These are phyloP conservation scores for Tenthredo amoena DNA, from an alignment of 2,888 invertebrate genomes.

Conservation along the genomic window DNA sequence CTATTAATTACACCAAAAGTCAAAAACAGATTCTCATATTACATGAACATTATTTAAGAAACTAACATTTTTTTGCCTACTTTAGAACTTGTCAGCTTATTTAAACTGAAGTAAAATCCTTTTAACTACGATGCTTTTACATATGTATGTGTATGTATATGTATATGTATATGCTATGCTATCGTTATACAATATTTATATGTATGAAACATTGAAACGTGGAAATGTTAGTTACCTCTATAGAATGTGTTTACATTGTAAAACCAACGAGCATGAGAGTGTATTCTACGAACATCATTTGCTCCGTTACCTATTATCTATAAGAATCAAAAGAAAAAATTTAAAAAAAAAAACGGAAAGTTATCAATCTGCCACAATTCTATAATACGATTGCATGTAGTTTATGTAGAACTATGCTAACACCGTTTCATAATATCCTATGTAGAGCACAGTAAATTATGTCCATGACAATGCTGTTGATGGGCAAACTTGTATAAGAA, in stretches of 20 bases:
- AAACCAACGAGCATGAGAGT: slow-evolving; percentile 44
- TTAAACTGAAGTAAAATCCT: slow-evolving; percentile 54
- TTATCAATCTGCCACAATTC: slow-evolving; percentile 40
- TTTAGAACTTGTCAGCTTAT: slow-evolving; percentile 34
- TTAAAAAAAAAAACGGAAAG: slow-evolving; percentile 54
- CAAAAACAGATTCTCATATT: slow-evolving; percentile 32
- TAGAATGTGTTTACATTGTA: slow-evolving; percentile 50
- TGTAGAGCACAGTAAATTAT: slow-evolving; percentile 32
- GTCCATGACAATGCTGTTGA: slow-evolving; percentile 12
- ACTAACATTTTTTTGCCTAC: slow-evolving; percentile 44
- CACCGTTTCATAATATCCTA: slow-evolving; percentile 36
- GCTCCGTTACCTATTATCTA: slow-evolving; percentile 32
- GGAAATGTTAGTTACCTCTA: slow-evolving; percentile 52
- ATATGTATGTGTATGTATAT: slow-evolving; percentile 62
- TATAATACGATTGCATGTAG: slow-evolving; percentile 28
- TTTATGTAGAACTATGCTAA: slow-evolving; percentile 40
- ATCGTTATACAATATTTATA: slow-evolving; percentile 62
- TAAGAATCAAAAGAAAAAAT: slow-evolving; percentile 52
- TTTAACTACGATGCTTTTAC: slow-evolving; percentile 65
- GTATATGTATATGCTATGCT: slow-evolving; percentile 55
- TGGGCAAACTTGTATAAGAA: slow-evolving; percentile 29
- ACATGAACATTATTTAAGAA: slow-evolving; percentile 46
- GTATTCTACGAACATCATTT: slow-evolving; percentile 38
- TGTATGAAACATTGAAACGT: slow-evolving; percentile 50
- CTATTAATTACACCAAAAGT: slow-evolving; percentile 52